A percentile compares a stretch with the other conserved stretches of the same genome.
phyloP scores from a whole-genome alignment of 2,888 invertebrate genomes.

The Eilema sororculum region DNA sequence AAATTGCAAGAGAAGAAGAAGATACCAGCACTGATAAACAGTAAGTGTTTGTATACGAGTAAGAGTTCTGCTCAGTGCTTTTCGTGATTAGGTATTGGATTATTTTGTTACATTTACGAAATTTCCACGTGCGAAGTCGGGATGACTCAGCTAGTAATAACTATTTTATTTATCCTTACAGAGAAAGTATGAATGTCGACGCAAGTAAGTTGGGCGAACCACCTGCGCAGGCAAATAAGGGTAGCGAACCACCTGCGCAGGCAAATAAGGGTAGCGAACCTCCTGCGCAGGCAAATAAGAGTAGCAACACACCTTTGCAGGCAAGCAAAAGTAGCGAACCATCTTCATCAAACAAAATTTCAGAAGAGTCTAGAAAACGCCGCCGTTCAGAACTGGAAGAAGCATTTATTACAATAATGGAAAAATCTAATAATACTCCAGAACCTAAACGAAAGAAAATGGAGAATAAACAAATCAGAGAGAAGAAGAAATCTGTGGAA shows the following conservation, averaged over 20 bases:
- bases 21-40: constrained; percentile 36
- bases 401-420: constrained; percentile 66
- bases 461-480: constrained; percentile 36
- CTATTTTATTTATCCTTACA: constrained; percentile 36
- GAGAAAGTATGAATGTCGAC: constrained; percentile 46
- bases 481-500: constrained; percentile 39
- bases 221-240: neutral
- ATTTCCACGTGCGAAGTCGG: no score
- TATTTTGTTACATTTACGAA: no score
- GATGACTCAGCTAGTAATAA: neutral
- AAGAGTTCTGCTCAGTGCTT: neutral
- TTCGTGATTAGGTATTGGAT: no score
- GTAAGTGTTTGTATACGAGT: constrained; percentile 13
- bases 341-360: constrained; percentile 7
- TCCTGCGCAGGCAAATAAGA: neutral
- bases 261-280: constrained; percentile 11
- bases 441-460: constrained; percentile 61
- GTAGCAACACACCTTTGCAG: neutral
- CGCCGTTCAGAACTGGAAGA: constrained; percentile 74
- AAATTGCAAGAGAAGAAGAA: constrained; percentile 60
- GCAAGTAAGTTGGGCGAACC: constrained; percentile 13
- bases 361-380: constrained; percentile 65
- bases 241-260: neutral
- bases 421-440: constrained; percentile 45
- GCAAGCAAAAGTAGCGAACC: neutral